Conservation (phyloP, 2,797 vertebrate species). For the Tarsius wallacei region DNA sequence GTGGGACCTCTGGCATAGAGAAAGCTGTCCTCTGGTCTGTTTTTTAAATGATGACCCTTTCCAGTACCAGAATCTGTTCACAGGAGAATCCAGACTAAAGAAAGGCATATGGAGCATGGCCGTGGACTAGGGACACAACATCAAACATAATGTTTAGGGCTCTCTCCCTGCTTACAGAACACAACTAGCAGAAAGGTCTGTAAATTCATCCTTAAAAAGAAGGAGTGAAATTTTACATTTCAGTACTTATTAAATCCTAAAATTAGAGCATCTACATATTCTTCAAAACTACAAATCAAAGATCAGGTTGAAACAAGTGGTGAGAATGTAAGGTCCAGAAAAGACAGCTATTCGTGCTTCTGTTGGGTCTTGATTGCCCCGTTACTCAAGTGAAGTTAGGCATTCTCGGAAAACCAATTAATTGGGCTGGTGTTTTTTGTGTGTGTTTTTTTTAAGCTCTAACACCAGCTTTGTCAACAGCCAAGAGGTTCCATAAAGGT, state of each 20-base stretch:
- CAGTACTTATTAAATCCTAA: neutral
- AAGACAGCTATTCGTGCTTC: neutral
- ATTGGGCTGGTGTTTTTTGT: neutral
- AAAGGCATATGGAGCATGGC: neutral
- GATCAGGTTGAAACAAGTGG: neutral
- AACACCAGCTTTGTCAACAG: neutral
- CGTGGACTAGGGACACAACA: neutral
- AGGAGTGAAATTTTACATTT: neutral
- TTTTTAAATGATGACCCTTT: conserved; percentile 39
- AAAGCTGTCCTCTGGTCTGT: neutral
- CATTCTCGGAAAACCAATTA: conserved; percentile 17
- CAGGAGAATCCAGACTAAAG: neutral
- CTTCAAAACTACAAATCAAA: conserved; percentile 45
- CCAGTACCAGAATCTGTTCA: conserved; percentile 35
- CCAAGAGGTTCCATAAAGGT: neutral
- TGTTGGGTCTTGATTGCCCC: neutral
- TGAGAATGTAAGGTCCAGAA: neutral
- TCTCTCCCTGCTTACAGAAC: neutral
- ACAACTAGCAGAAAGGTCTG: neutral
- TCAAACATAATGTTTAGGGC: neutral
- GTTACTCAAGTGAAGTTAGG: conserved; percentile 7
- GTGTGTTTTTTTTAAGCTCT: neutral
- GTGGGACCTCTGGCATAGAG: neutral
- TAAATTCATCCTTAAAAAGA: conserved; percentile 14
- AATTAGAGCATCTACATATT: conserved; percentile 29